Evolutionary conservation across 2,797 vertebrate species (phyloP).

Genomic region (Alauda arvensis): DNA sequence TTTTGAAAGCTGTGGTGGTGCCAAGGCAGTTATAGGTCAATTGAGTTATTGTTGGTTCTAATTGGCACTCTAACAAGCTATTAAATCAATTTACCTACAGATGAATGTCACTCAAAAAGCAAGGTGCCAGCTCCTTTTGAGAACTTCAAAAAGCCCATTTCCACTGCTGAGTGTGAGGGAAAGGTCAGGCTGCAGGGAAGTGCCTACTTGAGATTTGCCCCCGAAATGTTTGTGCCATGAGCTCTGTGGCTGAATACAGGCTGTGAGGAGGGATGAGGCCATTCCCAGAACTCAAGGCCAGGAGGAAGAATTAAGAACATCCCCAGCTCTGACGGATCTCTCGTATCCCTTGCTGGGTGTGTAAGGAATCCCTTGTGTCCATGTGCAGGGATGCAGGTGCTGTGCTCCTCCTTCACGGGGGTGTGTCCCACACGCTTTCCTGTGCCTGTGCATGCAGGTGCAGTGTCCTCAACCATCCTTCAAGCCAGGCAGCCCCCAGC

Average conservation of each 20-base stretch:
- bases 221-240: rapidly evolving
- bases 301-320: neutral
- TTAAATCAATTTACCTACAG: conserved; percentile 60
- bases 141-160: neutral
- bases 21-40: conserved; percentile 63
- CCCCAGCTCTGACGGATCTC: neutral
- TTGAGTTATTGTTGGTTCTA: conserved; percentile 65
- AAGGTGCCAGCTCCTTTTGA: conserved; percentile 48
- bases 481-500: neutral
- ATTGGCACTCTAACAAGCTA: conserved; percentile 61
- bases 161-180: neutral
- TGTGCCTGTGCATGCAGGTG: neutral
- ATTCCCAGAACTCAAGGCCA: neutral
- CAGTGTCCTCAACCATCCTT: neutral
- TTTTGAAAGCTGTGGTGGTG: conserved; percentile 46
- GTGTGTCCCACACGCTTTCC: neutral
- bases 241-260: neutral
- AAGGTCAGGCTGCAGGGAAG: neutral
- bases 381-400: rapidly evolving
- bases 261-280: neutral
- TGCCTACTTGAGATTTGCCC: neutral
- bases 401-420: neutral
- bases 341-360: neutral
- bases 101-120: conserved; percentile 57
- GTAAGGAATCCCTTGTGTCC: neutral